A percentile compares a stretch with the other conserved stretches of the same genome.
These are phyloP conservation scores for Lepilemur ruficaudatus DNA, from an alignment of 2,797 vertebrate species.

Conservation along the genomic window DNA sequence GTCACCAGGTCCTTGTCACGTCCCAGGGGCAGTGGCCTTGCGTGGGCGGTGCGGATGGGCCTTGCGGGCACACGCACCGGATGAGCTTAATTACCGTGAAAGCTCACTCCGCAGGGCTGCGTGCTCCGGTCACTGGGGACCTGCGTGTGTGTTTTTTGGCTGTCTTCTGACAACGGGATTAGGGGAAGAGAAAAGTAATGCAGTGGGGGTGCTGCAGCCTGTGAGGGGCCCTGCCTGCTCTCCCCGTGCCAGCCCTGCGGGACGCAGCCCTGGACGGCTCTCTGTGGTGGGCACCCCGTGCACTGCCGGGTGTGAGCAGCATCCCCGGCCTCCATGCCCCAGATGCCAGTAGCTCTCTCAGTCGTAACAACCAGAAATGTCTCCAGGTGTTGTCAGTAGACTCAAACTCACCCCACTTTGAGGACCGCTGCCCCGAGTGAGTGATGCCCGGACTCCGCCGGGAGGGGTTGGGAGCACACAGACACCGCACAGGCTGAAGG, in stretches of 20 bases:
- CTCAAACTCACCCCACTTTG: background rate
- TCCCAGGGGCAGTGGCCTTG: constrained; percentile 91
- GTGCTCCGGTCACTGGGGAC: constrained; percentile 87
- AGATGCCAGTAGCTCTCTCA: background rate
- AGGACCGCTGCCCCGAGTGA: background rate
- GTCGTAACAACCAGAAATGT: background rate
- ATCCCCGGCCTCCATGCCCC: background rate
- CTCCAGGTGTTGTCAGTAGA: background rate
- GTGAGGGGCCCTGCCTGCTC: background rate
- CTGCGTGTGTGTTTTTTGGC: constrained; percentile 92
- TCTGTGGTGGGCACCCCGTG: background rate
- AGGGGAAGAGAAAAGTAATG: constrained; percentile 56
- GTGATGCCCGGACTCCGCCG: background rate
- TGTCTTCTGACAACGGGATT: constrained; percentile 86
- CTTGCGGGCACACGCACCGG: constrained; percentile 90
- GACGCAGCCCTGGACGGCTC: no score
- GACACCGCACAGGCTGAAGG: background rate
- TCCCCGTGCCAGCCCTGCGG: background rate
- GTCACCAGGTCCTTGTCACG: background rate
- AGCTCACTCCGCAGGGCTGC: constrained; percentile 89
- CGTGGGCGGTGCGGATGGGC: constrained; percentile 88
- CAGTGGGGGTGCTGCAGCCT: background rate
- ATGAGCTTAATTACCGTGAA: constrained; percentile 95
- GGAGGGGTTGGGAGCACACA: background rate
- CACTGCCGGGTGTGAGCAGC: background rate